A percentile compares a stretch with the other conserved stretches of the same genome.
Evolutionary conservation across 2,888 invertebrate genomes (phyloP).

Genomic region (Minunthozetes semirufus): DNA sequence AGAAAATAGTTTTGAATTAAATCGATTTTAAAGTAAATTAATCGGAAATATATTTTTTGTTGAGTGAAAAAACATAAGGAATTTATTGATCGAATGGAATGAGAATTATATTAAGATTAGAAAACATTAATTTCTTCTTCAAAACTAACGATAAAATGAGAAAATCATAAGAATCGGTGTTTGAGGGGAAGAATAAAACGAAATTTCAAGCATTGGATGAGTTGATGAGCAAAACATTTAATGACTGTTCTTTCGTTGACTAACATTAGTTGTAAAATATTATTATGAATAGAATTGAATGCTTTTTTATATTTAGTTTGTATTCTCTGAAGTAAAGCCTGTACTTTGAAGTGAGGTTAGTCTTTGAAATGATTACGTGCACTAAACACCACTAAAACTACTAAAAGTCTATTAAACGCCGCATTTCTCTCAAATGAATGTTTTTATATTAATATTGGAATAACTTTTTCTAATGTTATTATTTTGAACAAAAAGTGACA

Average conservation of each 20-base stretch:
- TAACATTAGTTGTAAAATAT: constrained; percentile 18
- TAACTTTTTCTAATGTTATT: not conserved
- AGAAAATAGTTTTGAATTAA: no score
- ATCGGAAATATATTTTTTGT: not conserved
- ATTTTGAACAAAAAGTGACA: constrained; percentile 19
- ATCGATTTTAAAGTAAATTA: not conserved
- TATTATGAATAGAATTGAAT: not conserved
- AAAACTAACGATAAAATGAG: not conserved
- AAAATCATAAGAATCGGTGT: not conserved
- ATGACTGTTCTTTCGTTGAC: constrained; percentile 8
- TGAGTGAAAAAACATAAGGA: not conserved
- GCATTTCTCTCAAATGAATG: no score
- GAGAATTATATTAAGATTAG: not conserved
- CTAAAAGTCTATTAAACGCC: not conserved
- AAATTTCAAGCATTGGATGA: not conserved
- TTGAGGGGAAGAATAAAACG: not conserved
- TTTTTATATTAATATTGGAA: constrained; percentile 12
- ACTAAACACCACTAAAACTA: not conserved
- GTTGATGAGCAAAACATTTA: not conserved
- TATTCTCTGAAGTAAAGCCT: constrained; percentile 7
- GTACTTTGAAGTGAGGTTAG: constrained; percentile 1
- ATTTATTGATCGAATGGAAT: not conserved
- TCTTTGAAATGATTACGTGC: constrained; percentile 16
- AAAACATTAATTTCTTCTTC: not conserved
- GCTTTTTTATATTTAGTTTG: not conserved